Base-by-base conservation (phyloP, 2,888 invertebrate species). In the Dasysyrphus albostriatus region DNA sequence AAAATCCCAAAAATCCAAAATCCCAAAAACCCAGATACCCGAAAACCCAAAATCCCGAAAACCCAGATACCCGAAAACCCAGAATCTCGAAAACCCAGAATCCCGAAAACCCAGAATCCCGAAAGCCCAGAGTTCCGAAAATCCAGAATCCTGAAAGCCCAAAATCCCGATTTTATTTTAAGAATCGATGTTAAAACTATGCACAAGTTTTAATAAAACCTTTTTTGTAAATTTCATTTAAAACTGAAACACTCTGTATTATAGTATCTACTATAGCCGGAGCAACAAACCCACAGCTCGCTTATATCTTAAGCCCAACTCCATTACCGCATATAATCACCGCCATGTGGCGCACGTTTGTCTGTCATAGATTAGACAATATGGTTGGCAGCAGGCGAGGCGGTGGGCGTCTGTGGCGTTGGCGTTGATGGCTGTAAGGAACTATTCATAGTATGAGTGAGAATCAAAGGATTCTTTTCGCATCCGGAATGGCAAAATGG, bases 301-400 rank as follows among this genome's bases (percentile, higher is more conserved):
- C 76, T 67, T 54, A 70, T 44, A 69, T 56, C 24, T 29, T 42
- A 47, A 16, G 34, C 3, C 49, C 14, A 51, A 56, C 51, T 19
- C 19, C 32, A 32, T 3, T 19, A 49, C 42, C n/a, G 34, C 39
- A 47, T 54, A 65, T 72, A 65, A 67, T 54, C 76, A 58, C 51
- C 58, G 37, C 58, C 75, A 75, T 77, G 73, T 76, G 84, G 84
- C 81, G 84, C 76, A 77, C 65, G 61, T 74, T 82, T 77, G 82
- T 85, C 84, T 85, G 49, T 61, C 69, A 24, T 37, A 81, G 76
- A 85, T 85, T 73, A 81, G 82, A 85, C 77, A 78, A 58, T 69
- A 63, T 74, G 77, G 85, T 73, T 8, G 39, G 8, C 0, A 44
- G 76, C 76, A 42, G 5, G 29, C 2, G 5, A 29, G n/a, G 12